These are phyloP conservation scores for Grammomys surdaster DNA, from an alignment of 2,113 vertebrate species.

Conservation along the genomic window DNA sequence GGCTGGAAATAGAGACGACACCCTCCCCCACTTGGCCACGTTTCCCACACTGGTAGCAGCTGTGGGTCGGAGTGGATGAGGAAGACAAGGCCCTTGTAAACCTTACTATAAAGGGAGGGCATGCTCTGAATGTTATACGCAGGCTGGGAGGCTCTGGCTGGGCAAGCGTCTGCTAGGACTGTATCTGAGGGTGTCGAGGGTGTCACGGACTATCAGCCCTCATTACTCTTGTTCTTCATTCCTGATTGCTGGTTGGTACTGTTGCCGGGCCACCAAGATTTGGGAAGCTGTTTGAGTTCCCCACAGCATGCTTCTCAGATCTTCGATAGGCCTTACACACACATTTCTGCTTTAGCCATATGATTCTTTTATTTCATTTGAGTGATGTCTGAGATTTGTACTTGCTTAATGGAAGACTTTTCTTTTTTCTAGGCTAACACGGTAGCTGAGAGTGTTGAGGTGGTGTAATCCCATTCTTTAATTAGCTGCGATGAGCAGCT, in stretches of 20 bases:
- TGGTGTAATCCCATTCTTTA: conserved; percentile 28
- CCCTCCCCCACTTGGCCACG: not conserved
- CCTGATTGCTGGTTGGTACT: not conserved
- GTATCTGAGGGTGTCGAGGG: not conserved
- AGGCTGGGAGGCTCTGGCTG: not conserved
- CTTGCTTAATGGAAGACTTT: conserved; percentile 2
- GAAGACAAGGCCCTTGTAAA: not conserved
- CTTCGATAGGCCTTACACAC: not conserved
- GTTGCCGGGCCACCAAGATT: not conserved
- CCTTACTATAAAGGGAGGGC: not conserved
- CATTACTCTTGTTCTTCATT: conserved; percentile 52
- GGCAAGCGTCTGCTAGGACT: not conserved
- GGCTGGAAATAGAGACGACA: conserved; percentile 33
- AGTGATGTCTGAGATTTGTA: conserved; percentile 24
- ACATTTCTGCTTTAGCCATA: too few relatives aligned
- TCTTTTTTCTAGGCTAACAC: not conserved
- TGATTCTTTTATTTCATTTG: conserved; percentile 10
- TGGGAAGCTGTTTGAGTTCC: not conserved
- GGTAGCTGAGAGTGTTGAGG: not conserved
- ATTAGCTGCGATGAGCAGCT: not conserved
- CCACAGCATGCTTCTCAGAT: not conserved
- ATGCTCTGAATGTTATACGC: not conserved
- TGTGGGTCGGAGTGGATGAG: not conserved
- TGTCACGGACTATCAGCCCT: not conserved
- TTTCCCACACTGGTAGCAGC: not conserved